Conservation (phyloP, 2,888 invertebrate species). For the Imbricaverruca yamaguchii region DNA sequence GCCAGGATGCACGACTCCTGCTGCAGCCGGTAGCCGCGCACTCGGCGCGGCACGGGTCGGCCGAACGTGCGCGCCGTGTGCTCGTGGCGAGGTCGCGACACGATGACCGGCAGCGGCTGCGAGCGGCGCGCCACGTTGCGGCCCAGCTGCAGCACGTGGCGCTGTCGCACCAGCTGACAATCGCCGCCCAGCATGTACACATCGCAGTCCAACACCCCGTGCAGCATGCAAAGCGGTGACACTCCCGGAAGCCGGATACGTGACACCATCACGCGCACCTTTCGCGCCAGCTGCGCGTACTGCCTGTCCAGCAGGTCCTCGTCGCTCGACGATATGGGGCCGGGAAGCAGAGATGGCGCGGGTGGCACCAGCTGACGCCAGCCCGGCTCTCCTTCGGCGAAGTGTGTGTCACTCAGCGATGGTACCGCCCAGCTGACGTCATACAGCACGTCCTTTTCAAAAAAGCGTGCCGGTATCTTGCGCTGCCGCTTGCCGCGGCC, state of each 20-base stretch:
- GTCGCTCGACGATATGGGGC: not conserved
- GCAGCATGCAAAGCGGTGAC: not conserved
- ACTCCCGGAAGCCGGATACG: not conserved
- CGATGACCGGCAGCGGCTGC: not conserved
- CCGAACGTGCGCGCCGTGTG: conserved; percentile 7
- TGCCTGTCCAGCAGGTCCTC: not conserved
- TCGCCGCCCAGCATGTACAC: not conserved
- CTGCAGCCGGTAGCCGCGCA: not conserved
- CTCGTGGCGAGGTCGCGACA: not conserved
- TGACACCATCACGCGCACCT: not conserved
- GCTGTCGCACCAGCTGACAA: not conserved
- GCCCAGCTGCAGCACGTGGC: not conserved
- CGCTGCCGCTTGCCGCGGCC: not conserved
- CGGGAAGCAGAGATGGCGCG: not conserved
- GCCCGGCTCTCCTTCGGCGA: no score
- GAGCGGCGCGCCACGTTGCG: not conserved
- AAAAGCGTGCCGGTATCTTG: not conserved
- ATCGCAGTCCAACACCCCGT: not conserved
- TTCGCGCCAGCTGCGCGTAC: not conserved
- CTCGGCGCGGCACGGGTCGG: not conserved
- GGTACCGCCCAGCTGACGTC: not conserved
- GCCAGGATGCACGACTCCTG: not conserved
- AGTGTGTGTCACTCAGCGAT: no score
- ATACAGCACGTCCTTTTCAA: not conserved
- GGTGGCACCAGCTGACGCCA: no score